These are phyloP conservation scores for Allygus modestus DNA, from an alignment of 2,888 invertebrate genomes.

Conservation along the genomic window DNA sequence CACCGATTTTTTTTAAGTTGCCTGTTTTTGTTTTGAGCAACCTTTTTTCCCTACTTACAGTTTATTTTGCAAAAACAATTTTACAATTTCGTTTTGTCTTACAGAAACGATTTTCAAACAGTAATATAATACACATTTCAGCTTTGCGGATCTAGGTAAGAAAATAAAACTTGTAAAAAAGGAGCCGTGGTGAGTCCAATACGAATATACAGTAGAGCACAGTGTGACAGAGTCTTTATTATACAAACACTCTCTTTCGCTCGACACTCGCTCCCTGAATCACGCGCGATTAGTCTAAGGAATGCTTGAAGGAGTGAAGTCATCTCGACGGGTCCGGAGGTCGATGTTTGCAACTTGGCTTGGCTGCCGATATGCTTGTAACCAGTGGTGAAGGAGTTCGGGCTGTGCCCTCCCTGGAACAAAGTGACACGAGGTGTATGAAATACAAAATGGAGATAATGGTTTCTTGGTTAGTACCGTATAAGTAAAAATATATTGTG, in stretches of 20 bases:
- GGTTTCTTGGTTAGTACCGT: too few species aligned
- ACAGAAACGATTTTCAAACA: constrained; percentile 35
- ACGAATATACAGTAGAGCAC: constrained; percentile 24
- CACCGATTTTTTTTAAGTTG: constrained; percentile 21
- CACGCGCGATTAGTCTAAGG: constrained; percentile 20
- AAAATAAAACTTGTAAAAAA: constrained; percentile 57
- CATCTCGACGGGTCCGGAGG: neutral
- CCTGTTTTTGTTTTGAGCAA: constrained; percentile 48
- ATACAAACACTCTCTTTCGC: constrained; percentile 33
- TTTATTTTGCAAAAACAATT: constrained; percentile 30
- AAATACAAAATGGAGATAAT: too few species aligned
- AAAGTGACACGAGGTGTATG: neutral
- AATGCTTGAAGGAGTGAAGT: constrained; percentile 41
- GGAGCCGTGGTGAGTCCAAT: constrained; percentile 18
- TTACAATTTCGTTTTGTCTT: constrained; percentile 45
- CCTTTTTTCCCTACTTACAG: constrained; percentile 44
- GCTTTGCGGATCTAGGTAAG: constrained; percentile 45
- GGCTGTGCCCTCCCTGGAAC: constrained; percentile 44
- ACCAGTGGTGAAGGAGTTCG: neutral
- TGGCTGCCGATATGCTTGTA: constrained; percentile 48
- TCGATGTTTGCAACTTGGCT: neutral
- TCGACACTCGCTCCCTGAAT: constrained; percentile 12
- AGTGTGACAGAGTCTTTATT: constrained; percentile 49
- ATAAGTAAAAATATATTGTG: too few species aligned
- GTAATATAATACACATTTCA: constrained; percentile 44